These are phyloP conservation scores for Glyptemys insculpta DNA, from an alignment of 2,797 vertebrate species.

Conservation along the genomic window DNA sequence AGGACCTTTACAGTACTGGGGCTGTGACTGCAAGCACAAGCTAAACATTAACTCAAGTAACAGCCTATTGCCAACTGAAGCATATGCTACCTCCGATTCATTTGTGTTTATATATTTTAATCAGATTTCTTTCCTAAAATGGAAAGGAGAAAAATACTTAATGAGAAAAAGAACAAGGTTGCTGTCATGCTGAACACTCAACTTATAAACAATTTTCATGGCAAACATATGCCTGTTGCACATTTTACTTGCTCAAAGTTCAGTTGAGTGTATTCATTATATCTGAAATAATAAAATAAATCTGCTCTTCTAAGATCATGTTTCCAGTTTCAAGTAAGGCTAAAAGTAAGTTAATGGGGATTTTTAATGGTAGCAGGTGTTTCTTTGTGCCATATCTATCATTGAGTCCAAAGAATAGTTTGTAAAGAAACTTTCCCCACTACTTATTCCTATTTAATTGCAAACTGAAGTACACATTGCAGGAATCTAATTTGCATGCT, in stretches of 20 bases:
- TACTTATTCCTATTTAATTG: neutral
- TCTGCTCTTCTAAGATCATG: neutral
- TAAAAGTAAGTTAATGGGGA: neutral
- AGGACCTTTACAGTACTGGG: constrained; percentile 58
- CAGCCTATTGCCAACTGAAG: neutral
- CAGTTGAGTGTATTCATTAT: neutral
- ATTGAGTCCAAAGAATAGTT: neutral
- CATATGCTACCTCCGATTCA: constrained; percentile 56
- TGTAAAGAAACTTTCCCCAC: neutral
- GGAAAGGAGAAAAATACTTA: constrained; percentile 53
- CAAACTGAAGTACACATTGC: neutral
- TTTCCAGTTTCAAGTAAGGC: neutral
- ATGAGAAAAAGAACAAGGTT: constrained; percentile 30
- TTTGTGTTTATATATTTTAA: constrained; percentile 41
- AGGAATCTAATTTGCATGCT: neutral
- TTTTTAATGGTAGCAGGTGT: neutral
- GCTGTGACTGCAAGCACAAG: constrained; percentile 75
- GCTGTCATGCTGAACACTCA: constrained; percentile 37
- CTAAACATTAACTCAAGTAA: constrained; percentile 76
- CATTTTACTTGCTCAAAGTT: constrained; percentile 24
- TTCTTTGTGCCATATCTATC: neutral
- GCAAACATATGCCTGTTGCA: constrained; percentile 48
- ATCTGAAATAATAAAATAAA: constrained; percentile 43
- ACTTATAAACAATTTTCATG: constrained; percentile 49
- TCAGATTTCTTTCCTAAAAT: constrained; percentile 31